Conservation (phyloP, 2,888 invertebrate genomes). For the Sussaba pulchella region DNA sequence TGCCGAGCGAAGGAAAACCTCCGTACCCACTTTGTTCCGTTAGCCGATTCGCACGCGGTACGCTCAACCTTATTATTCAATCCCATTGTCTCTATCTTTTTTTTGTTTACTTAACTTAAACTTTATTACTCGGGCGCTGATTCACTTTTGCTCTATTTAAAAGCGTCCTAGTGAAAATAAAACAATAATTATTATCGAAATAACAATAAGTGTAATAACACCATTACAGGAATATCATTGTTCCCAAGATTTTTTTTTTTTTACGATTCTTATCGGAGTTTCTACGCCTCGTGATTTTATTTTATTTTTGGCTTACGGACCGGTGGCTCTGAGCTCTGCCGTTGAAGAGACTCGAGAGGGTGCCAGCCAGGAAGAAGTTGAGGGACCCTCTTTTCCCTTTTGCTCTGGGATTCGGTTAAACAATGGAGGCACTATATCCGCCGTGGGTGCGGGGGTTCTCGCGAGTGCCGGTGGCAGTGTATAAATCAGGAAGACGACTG, state of each 20-base stretch:
- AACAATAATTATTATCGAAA: not conserved
- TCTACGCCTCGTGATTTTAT: not conserved
- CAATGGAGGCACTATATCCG: slow-evolving; percentile 79
- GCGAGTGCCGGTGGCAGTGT: slow-evolving; percentile 80
- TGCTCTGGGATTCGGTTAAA: slow-evolving; percentile 78
- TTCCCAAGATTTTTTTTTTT: not conserved
- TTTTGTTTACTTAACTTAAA: too few species aligned
- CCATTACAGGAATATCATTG: not conserved
- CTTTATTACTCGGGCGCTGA: not conserved
- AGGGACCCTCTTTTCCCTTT: slow-evolving; percentile 47
- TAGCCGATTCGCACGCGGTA: slow-evolving; percentile 42
- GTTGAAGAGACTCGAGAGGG: slow-evolving; percentile 8
- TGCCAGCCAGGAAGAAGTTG: slow-evolving; percentile 21
- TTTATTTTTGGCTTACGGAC: not conserved
- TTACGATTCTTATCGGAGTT: not conserved
- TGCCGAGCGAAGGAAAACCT: slow-evolving; percentile 31
- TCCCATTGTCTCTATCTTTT: too few species aligned
- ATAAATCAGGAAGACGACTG: slow-evolving; percentile 83
- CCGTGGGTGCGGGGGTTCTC: slow-evolving; percentile 58
- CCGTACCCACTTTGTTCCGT: too few species aligned
- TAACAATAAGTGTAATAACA: not conserved
- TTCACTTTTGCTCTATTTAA: not conserved
- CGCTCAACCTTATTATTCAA: slow-evolving; percentile 36
- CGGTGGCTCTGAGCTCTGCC: not conserved
- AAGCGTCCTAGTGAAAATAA: not conserved